phyloP scores from a whole-genome alignment of 1,140 invertebrate species.

The Trachymyrmex septentrionalis region DNA sequence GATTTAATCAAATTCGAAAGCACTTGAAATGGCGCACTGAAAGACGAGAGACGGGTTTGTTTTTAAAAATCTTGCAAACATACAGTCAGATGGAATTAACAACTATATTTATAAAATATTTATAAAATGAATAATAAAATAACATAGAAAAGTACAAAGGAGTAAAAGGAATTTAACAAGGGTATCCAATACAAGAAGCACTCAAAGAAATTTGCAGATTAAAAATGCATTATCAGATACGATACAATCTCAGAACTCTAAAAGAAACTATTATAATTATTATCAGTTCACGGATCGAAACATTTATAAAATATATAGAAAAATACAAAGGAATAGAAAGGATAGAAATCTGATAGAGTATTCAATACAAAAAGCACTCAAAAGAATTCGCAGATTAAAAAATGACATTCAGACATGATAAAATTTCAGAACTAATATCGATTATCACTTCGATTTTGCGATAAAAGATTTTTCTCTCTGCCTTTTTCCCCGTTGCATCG shows the following conservation, averaged over 20 bases:
- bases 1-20: not conserved
- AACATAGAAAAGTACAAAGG: not conserved
- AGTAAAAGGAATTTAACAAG: not conserved
- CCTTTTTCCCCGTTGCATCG: no score
- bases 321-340: not conserved
- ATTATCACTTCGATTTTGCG: not conserved
- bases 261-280: not conserved
- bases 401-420: no score
- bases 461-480: not conserved
- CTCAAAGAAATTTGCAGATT: not conserved
- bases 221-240: not conserved
- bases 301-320: not conserved
- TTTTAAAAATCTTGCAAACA: not conserved
- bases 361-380: not conserved
- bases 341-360: not conserved
- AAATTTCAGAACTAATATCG: not conserved
- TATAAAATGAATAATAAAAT: not conserved
- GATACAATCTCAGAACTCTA: not conserved
- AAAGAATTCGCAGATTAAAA: not conserved
- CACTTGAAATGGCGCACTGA: not conserved
- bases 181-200: not conserved
- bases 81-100: not conserved
- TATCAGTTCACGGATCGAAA: no score
- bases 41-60: not conserved
- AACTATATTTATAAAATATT: not conserved